phyloP scores from a whole-genome alignment of 1,140 invertebrate genomes.

The silkworm (Bombyx mori) region DNA sequence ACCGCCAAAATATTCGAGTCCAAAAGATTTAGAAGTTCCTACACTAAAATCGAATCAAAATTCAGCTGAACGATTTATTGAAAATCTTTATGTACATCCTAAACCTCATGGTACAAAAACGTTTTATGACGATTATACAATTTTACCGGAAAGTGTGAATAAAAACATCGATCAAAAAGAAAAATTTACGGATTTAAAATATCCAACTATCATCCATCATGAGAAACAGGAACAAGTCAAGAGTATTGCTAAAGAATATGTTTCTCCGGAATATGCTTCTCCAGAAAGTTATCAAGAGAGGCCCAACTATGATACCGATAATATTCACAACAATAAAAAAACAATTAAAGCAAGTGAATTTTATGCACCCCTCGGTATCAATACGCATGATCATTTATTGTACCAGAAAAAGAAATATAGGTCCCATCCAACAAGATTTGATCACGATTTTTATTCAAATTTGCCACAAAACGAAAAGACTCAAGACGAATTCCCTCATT shows the following conservation, averaged over 20 bases:
- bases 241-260: not conserved
- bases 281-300: slow-evolving; percentile 1
- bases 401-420: no score
- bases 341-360: no score
- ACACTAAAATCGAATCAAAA: not conserved
- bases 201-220: not conserved
- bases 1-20: slow-evolving; percentile 5
- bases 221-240: not conserved
- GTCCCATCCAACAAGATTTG: no score
- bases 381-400: not conserved
- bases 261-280: not conserved
- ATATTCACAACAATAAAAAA: not conserved
- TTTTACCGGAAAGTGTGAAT: not conserved
- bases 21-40: slow-evolving; percentile 1
- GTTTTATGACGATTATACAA: no score
- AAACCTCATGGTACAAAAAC: no score
- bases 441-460: no score
- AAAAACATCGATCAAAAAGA: not conserved
- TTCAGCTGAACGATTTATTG: not conserved
- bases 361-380: not conserved
- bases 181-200: no score
- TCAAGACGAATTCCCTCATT: no score
- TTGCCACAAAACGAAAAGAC: no score
- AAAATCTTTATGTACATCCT: not conserved
- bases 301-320: not conserved